A percentile compares a stretch with the other conserved stretches of the same genome.
These are phyloP conservation scores for Asarcornis scutulata DNA, from an alignment of 2,113 vertebrate genomes.

Conservation along the genomic window DNA sequence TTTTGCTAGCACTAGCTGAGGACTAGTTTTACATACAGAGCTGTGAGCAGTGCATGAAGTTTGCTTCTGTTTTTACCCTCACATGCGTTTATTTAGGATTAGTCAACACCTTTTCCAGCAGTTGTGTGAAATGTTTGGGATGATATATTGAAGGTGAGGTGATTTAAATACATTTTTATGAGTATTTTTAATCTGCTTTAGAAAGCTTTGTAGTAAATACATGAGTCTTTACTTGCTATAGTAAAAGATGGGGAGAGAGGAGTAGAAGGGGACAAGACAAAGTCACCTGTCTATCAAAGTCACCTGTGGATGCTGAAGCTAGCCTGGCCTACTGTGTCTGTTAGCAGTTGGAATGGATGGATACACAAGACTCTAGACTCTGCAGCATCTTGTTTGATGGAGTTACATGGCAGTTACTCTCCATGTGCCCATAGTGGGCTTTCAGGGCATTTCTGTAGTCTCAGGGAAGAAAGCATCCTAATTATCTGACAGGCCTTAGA, in stretches of 20 bases:
- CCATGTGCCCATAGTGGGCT: rapidly evolving
- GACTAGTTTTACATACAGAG: not conserved
- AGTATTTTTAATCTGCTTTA: not conserved
- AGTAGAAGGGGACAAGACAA: too few relatives aligned
- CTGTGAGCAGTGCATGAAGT: not conserved
- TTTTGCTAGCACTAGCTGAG: not conserved
- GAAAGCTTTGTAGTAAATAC: not conserved
- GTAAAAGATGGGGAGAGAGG: not conserved
- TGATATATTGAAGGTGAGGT: not conserved
- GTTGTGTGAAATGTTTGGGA: not conserved
- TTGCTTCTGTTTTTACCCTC: not conserved
- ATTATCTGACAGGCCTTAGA: not conserved
- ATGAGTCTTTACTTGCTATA: not conserved
- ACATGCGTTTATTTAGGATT: not conserved
- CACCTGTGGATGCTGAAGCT: not conserved
- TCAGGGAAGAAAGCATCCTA: not conserved
- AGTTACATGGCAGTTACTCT: not conserved
- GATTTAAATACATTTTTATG: not conserved
- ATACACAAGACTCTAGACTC: not conserved
- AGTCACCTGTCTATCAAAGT: not conserved
- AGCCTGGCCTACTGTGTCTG: not conserved
- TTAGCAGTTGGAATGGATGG: not conserved
- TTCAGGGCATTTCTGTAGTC: not conserved
- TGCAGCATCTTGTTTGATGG: not conserved
- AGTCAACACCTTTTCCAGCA: not conserved